A percentile compares a stretch with the other conserved stretches of the same genome.
Conservation (phyloP, 2,797 vertebrate genomes). For the Notolepis coatsorum region DNA sequence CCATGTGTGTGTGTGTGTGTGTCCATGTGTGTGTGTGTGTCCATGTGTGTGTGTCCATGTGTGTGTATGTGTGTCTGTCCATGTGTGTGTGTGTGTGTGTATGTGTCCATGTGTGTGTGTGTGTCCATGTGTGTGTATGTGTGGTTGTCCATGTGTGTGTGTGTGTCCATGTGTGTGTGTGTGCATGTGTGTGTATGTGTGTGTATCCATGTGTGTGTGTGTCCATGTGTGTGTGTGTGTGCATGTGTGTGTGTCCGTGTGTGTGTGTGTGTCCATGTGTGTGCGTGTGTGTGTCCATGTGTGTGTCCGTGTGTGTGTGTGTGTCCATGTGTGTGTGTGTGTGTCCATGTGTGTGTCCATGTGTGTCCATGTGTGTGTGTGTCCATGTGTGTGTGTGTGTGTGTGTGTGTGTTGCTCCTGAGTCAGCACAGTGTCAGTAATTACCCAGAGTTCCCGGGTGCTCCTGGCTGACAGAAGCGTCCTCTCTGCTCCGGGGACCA, state of each 20-base stretch:
- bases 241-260: conserved; percentile 8
- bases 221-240: not conserved
- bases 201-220: no score
- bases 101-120: no score
- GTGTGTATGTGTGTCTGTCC: no score
- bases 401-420: conserved; percentile 62
- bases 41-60: not conserved
- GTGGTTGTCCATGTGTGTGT: no score
- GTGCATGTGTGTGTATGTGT: no score
- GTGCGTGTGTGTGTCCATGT: not conserved
- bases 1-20: no score
- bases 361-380: conserved; percentile 14
- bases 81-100: no score
- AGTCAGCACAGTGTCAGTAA: conserved; percentile 81
- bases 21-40: not conserved
- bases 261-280: not conserved
- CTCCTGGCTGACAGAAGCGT: no score
- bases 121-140: no score
- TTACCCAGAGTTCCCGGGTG: conserved; percentile 73
- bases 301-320: not conserved
- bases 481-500: no score
- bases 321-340: not conserved
- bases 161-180: no score
- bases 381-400: conserved; percentile 9
- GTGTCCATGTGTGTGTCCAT: not conserved